Evolutionary conservation across 2,113 vertebrate species (phyloP), one percentile per base, ranked within the genome.

Genomic region (Poicephalus meyeri): DNA sequence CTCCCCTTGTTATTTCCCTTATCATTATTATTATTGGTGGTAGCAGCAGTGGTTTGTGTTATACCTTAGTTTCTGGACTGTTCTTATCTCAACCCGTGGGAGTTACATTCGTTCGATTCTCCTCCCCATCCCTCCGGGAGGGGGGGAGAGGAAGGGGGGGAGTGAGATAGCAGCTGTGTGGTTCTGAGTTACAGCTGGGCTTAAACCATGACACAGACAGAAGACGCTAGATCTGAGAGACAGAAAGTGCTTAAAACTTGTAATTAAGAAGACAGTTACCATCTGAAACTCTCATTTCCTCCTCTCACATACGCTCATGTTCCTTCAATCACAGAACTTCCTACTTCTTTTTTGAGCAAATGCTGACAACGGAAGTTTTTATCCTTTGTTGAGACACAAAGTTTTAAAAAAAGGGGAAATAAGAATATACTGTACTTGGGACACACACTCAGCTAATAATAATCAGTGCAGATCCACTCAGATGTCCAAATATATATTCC

Each of bases 321-420:
- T 96, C 91, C 77, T 96, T 94, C 85, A 95, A 82, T 81, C 81
- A 74, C 0, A 64, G 35, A 86, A 95, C 95, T 96, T 97, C 96
- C 95, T 94, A 90, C 39, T 97, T 97, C 95, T 97, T 96, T 96
- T 94, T 95, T 64, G 95, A 94, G 68, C 31, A 96, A 93, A 95
- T 77, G 91, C 93, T 97, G 95, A 95, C 95, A 66, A 41, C 46
- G 20, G 42, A 81, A 82, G 47, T 88, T 97, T 79, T 89, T 80
- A 82, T 77, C 91, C 69, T 96, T 71, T 83, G 72, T 95, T 66
- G 41, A 96, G 47, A 47, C 46, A 65, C 69, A 11, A 89, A 76
- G n/a, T 65, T 94, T 90, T 73, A 13, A 63, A 91, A 91, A 88
- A 93, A 93, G 37, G 12, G 66, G 87, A 89, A 97, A 85, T 25